A percentile compares a stretch with the other conserved stretches of the same genome.
These are phyloP conservation scores for Falcaria lacertinaria DNA, from an alignment of 2,888 invertebrate species.

Conservation along the genomic window DNA sequence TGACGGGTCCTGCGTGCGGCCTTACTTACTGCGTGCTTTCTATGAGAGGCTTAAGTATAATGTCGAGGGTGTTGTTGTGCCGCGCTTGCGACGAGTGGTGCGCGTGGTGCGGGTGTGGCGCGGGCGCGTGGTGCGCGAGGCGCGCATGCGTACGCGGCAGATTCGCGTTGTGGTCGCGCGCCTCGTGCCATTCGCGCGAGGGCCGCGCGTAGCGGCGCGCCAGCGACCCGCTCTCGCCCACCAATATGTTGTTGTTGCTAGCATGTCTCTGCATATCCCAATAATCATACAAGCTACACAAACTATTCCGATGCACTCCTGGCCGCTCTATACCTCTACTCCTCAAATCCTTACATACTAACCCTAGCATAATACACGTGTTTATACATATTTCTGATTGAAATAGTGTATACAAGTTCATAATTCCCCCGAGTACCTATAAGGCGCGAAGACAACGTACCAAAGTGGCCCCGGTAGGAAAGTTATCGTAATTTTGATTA, in stretches of 20 bases:
- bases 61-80: slow-evolving; percentile 79
- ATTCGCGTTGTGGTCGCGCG: slow-evolving; percentile 65
- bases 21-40: slow-evolving; percentile 81
- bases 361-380: too few relatives aligned
- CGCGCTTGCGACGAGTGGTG: slow-evolving; percentile 32
- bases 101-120: slow-evolving; percentile 36
- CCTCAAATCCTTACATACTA: slow-evolving; percentile 14
- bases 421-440: slow-evolving; percentile 20
- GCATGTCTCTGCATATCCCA: slow-evolving; percentile 79
- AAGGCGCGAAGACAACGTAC: slow-evolving; percentile 33
- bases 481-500: neutral
- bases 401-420: slow-evolving; percentile 2
- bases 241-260: slow-evolving; percentile 80
- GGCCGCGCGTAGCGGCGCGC: slow-evolving; percentile 69
- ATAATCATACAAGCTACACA: slow-evolving; percentile 62
- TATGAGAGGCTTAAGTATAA: slow-evolving; percentile 78
- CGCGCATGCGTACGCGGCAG: slow-evolving; percentile 66
- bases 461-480: slow-evolving; percentile 25
- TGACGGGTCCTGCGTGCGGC: slow-evolving; percentile 38
- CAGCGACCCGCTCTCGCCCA: slow-evolving; percentile 73
- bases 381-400: too few relatives aligned
- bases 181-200: slow-evolving; percentile 49
- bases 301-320: slow-evolving; percentile 61
- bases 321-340: neutral
- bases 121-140: slow-evolving; percentile 41